Base-by-base conservation (phyloP, 92 coral and sea anemone genomes). In the Phenganax subtilis region DNA sequence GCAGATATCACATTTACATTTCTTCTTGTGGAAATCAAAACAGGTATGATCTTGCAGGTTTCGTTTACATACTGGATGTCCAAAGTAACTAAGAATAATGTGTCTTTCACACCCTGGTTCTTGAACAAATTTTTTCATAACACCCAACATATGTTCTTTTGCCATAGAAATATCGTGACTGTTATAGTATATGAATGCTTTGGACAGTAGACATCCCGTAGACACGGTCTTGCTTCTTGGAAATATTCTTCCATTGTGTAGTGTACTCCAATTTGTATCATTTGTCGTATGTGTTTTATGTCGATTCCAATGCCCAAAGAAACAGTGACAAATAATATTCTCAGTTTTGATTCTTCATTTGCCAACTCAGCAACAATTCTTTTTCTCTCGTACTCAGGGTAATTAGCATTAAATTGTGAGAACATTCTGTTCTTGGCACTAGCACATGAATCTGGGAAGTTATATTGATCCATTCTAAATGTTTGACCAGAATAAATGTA, bases 221-320 rank as follows among this genome's bases (percentile, higher is more conserved):
- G 90, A 29, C 75, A 67, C 30, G 88, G 57, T 3, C 90, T 90
- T 12, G 91, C 87, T 81, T 87, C 93, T 54, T 87, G 93, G 28
- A 80, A 84, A 60, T 70, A 88, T 78, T 90, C 88, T 44, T 90
- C 91, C 78, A 83, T 85, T n/a, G 75, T 79, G 7, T 72, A 27
- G 8, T 89, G 90, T 9, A 88, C 90, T 11, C 93, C 89, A 29
- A 87, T 87, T 71, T 90, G 93, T 16, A 90, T 83, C 7, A 90
- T 72, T 8, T 82, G 85, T 51, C 85, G 74, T 60, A 90, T 84
- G 29, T 87, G 52, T 0, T 27, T 63, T n/a, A 82, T 52, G 71
- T 85, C 93, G 17, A 85, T 69, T n/a, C 93, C 90, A 69, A 88
- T 65, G 51, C 90, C 90, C 84, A 90, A 88, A 28, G 91, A 91